Conservation (phyloP, 2,888 invertebrate species). For the Labia minor region DNA sequence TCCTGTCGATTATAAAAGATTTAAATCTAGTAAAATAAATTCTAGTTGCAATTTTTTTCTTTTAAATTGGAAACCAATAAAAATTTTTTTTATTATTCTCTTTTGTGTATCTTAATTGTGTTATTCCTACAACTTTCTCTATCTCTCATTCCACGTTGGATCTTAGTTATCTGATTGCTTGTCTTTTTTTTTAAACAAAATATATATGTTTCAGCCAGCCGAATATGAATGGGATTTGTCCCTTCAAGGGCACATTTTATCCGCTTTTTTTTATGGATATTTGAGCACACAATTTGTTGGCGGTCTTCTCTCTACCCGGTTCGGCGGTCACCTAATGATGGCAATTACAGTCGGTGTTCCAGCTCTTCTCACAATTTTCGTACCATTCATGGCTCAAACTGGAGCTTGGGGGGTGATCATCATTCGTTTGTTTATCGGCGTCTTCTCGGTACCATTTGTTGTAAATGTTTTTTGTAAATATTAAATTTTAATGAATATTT, state of each 20-base stretch:
- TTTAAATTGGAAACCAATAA: too few species aligned
- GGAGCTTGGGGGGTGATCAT: neutral
- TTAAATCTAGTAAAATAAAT: too few species aligned
- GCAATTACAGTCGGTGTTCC: neutral
- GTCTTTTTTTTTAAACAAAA: too few species aligned
- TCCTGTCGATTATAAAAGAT: too few species aligned
- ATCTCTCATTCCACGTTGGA: too few species aligned
- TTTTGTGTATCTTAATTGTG: too few species aligned
- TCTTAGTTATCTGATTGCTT: too few species aligned
- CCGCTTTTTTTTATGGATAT: neutral
- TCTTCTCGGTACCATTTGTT: neutral
- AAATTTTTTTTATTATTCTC: too few species aligned
- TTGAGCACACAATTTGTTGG: neutral
- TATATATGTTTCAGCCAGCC: neutral
- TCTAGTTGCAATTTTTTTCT: too few species aligned
- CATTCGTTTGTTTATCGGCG: neutral
- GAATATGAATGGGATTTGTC: neutral
- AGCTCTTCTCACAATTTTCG: neutral
- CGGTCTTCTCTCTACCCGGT: neutral
- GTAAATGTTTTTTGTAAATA: neutral
- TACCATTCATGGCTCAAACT: neutral
- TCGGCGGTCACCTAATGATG: neutral
- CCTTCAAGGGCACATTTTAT: neutral
- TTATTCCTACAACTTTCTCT: too few species aligned
- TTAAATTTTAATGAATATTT: too few species aligned